Evolutionary conservation across 64 coral and sea anemone genomes (phyloP), one percentile per base, ranked within the genome.

Genomic region (Dendronephthya gigantea): DNA sequence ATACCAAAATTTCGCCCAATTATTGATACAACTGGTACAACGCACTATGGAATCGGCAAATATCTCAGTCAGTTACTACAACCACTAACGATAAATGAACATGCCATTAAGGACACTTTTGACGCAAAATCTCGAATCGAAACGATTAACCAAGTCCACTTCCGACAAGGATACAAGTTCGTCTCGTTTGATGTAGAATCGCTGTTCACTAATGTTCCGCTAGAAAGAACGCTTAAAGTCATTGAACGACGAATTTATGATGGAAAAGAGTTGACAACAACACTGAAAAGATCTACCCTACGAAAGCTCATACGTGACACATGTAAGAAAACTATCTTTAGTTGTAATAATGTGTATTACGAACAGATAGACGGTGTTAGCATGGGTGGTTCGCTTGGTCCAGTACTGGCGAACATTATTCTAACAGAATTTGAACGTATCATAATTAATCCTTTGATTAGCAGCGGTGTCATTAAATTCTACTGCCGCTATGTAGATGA

Each of bases 351-450:
- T 30, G 19, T n/a, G 4, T 66, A 30, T 66, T 66, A n/a, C 29
- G 29, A 66, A 66, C 58, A 66, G 29, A 66, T 30, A 22, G 5
- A 66, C 58, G 22, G 58, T 66, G 58, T 66, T 4, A n/a, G 19
- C 19, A 66, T 66, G 58, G 58, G 58, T n/a, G 19, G 19, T 22
- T 66, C 58, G 6, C 58, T 6, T 66, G 58, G 58, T 30, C 58
- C 58, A 33, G 87, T 88, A 7, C 36, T 83, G 35, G 87, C 50
- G 9, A 88, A 83, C 47, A 88, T 88, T 7, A 88, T 88, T 11
- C 27, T 88, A 49, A 83, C 87, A 17, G 87, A 88, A 59, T 38
- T 88, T 59, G 87, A 88, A 16, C 2, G 38, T 7, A 31, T 8
- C 4, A 41, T 88, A n/a, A 33, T 83, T 51, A 30, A 38, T 28